Base-by-base conservation (phyloP, 2,113 vertebrate genomes). In the Gadus macrocephalus region DNA sequence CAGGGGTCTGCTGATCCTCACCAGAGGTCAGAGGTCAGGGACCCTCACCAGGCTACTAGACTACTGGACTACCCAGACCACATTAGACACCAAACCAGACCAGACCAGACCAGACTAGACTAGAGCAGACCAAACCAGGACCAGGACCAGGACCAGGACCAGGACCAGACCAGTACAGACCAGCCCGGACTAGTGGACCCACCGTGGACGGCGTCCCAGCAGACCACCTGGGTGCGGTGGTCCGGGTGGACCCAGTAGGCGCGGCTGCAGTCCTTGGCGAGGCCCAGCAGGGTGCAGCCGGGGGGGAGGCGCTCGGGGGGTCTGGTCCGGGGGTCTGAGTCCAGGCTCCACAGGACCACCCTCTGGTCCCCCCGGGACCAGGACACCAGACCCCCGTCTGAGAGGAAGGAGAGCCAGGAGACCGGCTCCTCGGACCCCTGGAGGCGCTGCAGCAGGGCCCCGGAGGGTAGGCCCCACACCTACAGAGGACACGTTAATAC, bases 191-290 rank as follows among this genome's bases (percentile, higher is more conserved):
- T 17, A 25, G 0, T 8, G 12, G 35, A 61, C 15, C 15, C 73
- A 94, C 95, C 93, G 88, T 62, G 1, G 58, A 91, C 89, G 65
- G 91, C 89, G 65, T 93, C 90, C 95, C 94, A 96, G 60, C 92
- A 71, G 64, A 88, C 75, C 38, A 95, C 86, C 66, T 94, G 90
- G 0, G 68, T 88, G 61, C 81, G 89, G 20, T 86, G 85, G 35
- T 87, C 86, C 0, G 82, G 71, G 11, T 82, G 88, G 19, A 93
- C 88, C 11, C 92, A 94, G 79, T 88, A 94, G 59, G 93, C 42
- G 0, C 71, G 85, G 42, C 87, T 80, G 0, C 89, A 88, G 0
- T 91, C 74, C 7, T 81, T 88, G 2, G 93, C 89, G 49, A 93
- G 14, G 0, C 86, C 83, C 0, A 81, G 64, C 3, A 91, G 90